phyloP scores from a whole-genome alignment of 2,888 invertebrate genomes.

The Cataglyphis albicans region DNA sequence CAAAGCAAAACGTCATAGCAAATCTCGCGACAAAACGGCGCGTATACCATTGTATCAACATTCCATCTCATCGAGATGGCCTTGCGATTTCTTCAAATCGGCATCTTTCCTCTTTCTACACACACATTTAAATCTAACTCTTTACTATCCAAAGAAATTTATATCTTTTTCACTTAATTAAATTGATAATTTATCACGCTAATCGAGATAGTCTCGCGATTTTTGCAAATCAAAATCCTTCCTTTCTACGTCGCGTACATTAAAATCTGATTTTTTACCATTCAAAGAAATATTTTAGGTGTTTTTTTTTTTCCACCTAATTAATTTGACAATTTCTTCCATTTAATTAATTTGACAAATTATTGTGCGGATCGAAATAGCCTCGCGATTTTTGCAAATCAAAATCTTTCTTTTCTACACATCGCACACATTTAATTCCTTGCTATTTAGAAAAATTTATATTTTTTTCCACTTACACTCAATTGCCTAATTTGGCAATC shows the following conservation, averaged over 20 bases:
- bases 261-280: no score
- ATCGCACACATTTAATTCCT: no score
- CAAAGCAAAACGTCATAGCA: conserved; percentile 57
- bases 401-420: no score
- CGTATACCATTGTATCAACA: conserved; percentile 24
- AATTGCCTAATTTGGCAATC: conserved; percentile 90
- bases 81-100: background rate
- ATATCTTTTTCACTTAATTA: conserved; percentile 87
- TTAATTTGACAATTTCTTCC: no score
- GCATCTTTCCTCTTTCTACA: background rate
- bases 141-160: background rate
- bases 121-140: background rate
- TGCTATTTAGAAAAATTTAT: no score
- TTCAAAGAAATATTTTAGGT: no score
- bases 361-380: background rate
- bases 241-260: no score
- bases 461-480: conserved; percentile 88
- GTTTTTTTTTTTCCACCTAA: no score
- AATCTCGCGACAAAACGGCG: conserved; percentile 19
- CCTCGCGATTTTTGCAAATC: background rate
- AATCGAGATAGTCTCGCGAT: conserved; percentile 82
- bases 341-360: no score
- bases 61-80: background rate
- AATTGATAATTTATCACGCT: conserved; percentile 88
- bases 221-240: no score